Base-by-base conservation (phyloP, 2,888 invertebrate species). In the Ornithoptera alexandrae region DNA sequence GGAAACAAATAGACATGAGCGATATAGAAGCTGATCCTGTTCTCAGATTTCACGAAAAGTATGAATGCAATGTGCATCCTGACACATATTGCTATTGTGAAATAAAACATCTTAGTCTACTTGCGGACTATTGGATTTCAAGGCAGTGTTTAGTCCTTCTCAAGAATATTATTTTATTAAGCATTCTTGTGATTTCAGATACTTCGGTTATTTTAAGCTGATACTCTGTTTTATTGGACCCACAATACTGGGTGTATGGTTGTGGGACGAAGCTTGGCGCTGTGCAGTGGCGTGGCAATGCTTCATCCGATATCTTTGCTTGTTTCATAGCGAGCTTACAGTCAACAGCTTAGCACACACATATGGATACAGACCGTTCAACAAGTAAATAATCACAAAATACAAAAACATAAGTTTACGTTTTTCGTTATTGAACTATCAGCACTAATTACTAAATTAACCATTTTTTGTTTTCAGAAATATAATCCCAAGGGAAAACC, bases 281-380 rank as follows among this genome's bases (percentile, higher is more conserved):
- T 94, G 94, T 75, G 94, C 97, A 2, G 95, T 96, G 74, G 94
- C 95, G 68, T 93, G 96, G 76, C 94, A 96, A 73, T 94, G 95
- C 71, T 93, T 96, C 74, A 89, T 97, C 60, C 94, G 98, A 59
- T 98, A 97, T 84, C 93, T 95, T 15, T 89, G 94, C 74, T 95
- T 95, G 69, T 94, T 98, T 76, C 97, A 98, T 84, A 95, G 95
- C 78, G 98, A 98, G 58, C 97, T 98, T 94, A 94, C 96, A 5
- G 97, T 98, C 36, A 97, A 97, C 83, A 97, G 97, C 73, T 95
- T 96, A 0, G 97, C 97, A 4, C 97, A 97, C 86, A 88, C 95
- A 50, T 95, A 94, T 85, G 96, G 96, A 76, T 90, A 92, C 71
- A 89, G 82, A 65, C 89, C 91, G 67, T 92, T 90, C 73, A 92